A percentile compares a stretch with the other conserved stretches of the same genome.
Conservation (phyloP, 1,140 invertebrate species). For the Pissodes strobi region DNA sequence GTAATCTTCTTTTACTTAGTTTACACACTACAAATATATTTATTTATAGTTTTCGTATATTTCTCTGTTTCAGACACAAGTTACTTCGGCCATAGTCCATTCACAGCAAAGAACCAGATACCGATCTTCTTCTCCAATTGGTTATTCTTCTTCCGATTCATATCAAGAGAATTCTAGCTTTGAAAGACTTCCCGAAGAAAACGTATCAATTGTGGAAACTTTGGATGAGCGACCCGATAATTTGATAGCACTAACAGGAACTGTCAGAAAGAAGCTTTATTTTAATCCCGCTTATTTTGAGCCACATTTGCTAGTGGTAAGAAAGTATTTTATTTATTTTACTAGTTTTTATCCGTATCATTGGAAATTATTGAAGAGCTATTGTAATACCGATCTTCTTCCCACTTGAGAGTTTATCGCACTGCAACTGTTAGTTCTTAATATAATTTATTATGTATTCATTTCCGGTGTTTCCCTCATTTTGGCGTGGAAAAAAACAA, state of each 20-base stretch:
- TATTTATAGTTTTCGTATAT: too few relatives aligned
- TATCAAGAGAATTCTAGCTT: conserved; percentile 61
- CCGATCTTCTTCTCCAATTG: conserved; percentile 34
- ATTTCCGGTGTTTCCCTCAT: too few relatives aligned
- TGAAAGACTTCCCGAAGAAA: conserved; percentile 78
- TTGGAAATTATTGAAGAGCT: too few relatives aligned
- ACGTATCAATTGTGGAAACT: conserved; percentile 82
- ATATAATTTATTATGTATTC: too few relatives aligned
- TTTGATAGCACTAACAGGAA: conserved; percentile 64
- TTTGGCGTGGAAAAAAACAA: too few relatives aligned
- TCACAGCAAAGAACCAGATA: conserved; percentile 55
- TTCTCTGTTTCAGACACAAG: conserved; percentile 56
- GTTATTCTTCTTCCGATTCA: conserved; percentile 35
- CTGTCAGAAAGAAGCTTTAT: conserved; percentile 75
- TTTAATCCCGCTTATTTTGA: conserved; percentile 90
- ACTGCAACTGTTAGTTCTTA: too few relatives aligned
- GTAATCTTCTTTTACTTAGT: too few relatives aligned
- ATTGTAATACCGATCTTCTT: too few relatives aligned
- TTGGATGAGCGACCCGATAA: conserved; percentile 66
- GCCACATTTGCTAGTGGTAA: conserved; percentile 78
- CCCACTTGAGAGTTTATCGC: too few relatives aligned
- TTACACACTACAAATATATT: too few relatives aligned
- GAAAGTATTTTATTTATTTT: conserved; percentile 41
- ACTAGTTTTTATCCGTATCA: not conserved
- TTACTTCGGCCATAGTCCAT: conserved; percentile 72